Evolutionary conservation across 2,797 vertebrate genomes (phyloP).

Genomic region (Poecilia picta): DNA sequence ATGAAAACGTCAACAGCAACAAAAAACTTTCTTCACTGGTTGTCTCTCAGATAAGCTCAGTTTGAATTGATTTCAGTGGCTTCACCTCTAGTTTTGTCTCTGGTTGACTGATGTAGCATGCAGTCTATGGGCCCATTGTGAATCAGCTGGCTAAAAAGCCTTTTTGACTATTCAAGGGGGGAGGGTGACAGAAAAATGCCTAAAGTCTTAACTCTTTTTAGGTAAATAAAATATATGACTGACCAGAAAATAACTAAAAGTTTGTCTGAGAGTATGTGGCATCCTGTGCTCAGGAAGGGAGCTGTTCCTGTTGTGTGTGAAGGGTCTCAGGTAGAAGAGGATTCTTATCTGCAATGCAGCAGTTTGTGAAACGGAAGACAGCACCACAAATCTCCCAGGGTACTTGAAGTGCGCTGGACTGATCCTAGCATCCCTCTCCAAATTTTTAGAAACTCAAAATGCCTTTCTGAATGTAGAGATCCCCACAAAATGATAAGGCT

Average conservation of each 20-base stretch:
- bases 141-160: neutral
- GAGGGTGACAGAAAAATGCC: no score
- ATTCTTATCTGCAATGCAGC: constrained; percentile 77
- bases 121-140: neutral
- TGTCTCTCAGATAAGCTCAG: neutral
- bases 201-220: neutral
- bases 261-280: constrained; percentile 6
- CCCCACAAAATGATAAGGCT: neutral
- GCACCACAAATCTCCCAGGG: constrained; percentile 51
- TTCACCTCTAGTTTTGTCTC: neutral
- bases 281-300: constrained; percentile 18
- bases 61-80: neutral
- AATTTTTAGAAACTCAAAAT: constrained; percentile 14
- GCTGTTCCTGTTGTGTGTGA: constrained; percentile 41
- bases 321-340: constrained; percentile 45
- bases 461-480: constrained; percentile 8
- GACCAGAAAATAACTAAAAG: neutral
- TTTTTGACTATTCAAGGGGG: neutral
- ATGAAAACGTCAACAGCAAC: neutral
- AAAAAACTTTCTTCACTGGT: neutral
- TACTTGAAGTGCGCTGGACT: constrained; percentile 58
- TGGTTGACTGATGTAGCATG: no score
- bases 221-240: neutral
- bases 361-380: constrained; percentile 49
- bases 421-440: constrained; percentile 43